phyloP scores from a whole-genome alignment of 2,888 invertebrate species.

The Agrotis clavis region DNA sequence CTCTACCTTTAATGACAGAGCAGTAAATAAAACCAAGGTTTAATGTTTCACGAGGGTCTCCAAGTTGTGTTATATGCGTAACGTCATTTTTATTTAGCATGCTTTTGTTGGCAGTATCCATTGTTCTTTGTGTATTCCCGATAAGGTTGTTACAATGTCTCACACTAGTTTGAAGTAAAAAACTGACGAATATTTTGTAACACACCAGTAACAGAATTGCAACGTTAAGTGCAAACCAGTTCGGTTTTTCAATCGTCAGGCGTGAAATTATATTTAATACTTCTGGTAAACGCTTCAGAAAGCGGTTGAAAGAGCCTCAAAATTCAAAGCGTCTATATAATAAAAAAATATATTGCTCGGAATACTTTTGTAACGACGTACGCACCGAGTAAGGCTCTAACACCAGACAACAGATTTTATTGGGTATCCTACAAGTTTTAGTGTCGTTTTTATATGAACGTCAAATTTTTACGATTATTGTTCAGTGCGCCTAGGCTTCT shows the following conservation, averaged over 20 bases:
- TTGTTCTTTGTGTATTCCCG: conserved; percentile 61
- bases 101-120: conserved; percentile 68
- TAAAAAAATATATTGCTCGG: conserved; percentile 68
- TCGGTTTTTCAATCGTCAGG: conserved; percentile 56
- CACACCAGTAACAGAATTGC: conserved; percentile 24
- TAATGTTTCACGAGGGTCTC: conserved; percentile 74
- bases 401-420: conserved; percentile 75
- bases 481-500: conserved; percentile 64
- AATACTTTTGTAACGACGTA: conserved; percentile 67
- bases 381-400: conserved; percentile 49
- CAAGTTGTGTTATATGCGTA: conserved; percentile 68
- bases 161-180: conserved; percentile 46
- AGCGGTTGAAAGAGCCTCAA: conserved; percentile 58
- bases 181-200: conserved; percentile 56
- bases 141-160: conserved; percentile 56
- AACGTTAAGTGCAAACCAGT: conserved; percentile 49
- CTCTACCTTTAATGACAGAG: conserved; percentile 76
- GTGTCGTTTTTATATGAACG: conserved; percentile 75
- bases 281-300: conserved; percentile 62
- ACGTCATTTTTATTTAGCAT: conserved; percentile 75
- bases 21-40: conserved; percentile 80
- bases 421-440: conserved; percentile 76
- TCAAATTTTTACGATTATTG: conserved; percentile 70
- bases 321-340: conserved; percentile 59
- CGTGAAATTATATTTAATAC: conserved; percentile 64